Conservation (phyloP, 2,113 vertebrate species). For the Gobiocypris rarus region DNA sequence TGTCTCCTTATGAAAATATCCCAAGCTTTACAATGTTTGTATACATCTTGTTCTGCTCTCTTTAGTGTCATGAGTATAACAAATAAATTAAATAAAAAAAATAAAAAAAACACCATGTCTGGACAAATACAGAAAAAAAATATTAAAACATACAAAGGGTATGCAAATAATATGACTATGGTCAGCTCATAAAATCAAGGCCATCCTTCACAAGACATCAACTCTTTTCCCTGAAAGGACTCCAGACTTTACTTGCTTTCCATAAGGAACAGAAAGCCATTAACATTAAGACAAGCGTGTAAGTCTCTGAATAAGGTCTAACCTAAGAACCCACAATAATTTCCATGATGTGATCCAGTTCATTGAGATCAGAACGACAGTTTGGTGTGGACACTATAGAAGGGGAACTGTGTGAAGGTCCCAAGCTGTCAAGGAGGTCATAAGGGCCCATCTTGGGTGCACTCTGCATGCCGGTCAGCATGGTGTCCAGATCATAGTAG, state of each 20-base stretch:
- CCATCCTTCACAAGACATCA: constrained; percentile 48
- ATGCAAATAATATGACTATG: constrained; percentile 54
- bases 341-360: constrained; percentile 97
- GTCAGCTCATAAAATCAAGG: constrained; percentile 56
- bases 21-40: constrained; percentile 49
- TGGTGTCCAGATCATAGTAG: constrained; percentile 92
- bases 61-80: constrained; percentile 60
- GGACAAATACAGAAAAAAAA: constrained; percentile 42
- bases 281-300: constrained; percentile 25
- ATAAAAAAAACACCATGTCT: constrained; percentile 31
- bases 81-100: constrained; percentile 56
- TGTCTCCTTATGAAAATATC: constrained; percentile 60
- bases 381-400: constrained; percentile 79
- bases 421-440: constrained; percentile 86
- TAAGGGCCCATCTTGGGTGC: constrained; percentile 85
- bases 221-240: constrained; percentile 54
- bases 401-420: constrained; percentile 75
- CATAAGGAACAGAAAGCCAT: constrained; percentile 52
- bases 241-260: constrained; percentile 52
- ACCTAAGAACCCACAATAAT: constrained; percentile 92
- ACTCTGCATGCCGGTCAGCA: constrained; percentile 92
- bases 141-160: constrained; percentile 51
- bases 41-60: constrained; percentile 59
- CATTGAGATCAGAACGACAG: constrained; percentile 93
- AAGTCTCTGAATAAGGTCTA: constrained; percentile 19